Base-by-base conservation (phyloP, 2,113 vertebrate genomes). In the Leuciscus idus region DNA sequence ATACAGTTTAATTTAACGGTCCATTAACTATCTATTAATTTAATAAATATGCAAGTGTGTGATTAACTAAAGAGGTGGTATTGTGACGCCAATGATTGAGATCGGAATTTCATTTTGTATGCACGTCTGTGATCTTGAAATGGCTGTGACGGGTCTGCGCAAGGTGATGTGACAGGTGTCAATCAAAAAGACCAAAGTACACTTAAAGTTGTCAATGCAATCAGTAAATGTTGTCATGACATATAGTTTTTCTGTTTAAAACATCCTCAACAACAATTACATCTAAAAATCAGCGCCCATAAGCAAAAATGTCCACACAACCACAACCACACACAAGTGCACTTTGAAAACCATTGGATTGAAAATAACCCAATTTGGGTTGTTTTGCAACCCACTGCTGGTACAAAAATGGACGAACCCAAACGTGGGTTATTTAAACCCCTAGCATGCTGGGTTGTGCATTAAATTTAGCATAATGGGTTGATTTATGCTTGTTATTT, bases 1-100 rank as follows among this genome's bases (percentile, higher is more conserved):
- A 52, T 82, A 52, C 80, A 70, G 62, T 68, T 82, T 82, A 30
- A 82, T 82, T 82, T 82, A 82, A 82, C 46, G 62, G 21, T 70
- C 80, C 80, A 82, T 82, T 82, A 82, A 50, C 80, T 52, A 30
- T 50, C 80, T 68, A 82, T 82, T 70, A 70, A 52, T 68, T 82
- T 55, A 70, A 82, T 52, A 82, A 70, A 82, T 55, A 68, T 70
- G 64, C 4, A 0, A 50, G 43, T 23, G 46, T 52, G 80, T 82
- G 80, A 82, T 82, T 82, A 82, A 82, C 30, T 70, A n/a, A 36
- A 70, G 62, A 70, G 46, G n/a, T 84, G 39, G 39, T 84, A n/a
- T 75, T 74, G 55, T 55, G 74, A 19, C 4, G 28, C 26, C 4
- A 17, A 6, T 39, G 15, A 28, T 4, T 62, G 57, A 62, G 80